phyloP scores from a whole-genome alignment of 2,888 invertebrate species.

The Limnephilus auricula region DNA sequence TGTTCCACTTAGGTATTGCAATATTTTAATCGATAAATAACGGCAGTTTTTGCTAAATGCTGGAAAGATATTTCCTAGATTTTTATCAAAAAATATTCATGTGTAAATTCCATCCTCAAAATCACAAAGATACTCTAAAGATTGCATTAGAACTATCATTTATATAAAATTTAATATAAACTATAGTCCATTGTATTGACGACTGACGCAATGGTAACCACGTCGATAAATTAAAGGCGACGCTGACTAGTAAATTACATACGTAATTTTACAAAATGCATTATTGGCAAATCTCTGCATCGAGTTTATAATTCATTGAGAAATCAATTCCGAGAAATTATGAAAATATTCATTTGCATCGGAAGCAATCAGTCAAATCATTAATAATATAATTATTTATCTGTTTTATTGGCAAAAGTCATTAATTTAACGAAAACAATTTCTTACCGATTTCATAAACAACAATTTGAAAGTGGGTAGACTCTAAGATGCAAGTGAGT shows the following conservation, averaged over 20 bases:
- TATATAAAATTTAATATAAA: background rate
- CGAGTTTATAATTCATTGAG: background rate
- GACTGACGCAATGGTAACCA: background rate
- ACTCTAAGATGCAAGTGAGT: background rate
- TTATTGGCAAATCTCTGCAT: background rate
- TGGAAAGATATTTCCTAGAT: background rate
- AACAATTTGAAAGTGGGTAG: background rate
- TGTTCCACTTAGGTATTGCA: background rate
- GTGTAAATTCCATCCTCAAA: background rate
- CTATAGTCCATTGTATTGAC: background rate
- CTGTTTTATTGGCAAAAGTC: background rate
- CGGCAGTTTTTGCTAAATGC: background rate
- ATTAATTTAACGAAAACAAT: background rate
- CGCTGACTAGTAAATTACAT: background rate
- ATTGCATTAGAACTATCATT: background rate
- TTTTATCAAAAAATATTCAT: background rate
- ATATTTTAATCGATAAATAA: background rate
- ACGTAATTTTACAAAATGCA: background rate
- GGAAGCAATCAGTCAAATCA: too few species aligned
- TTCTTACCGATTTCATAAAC: background rate
- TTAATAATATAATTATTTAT: background rate
- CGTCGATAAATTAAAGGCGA: background rate
- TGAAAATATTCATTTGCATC: too few species aligned
- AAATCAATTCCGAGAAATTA: background rate
- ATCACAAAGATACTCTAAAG: background rate